Base-by-base conservation (phyloP, 2,888 invertebrate genomes). In the Acleris cristana region DNA sequence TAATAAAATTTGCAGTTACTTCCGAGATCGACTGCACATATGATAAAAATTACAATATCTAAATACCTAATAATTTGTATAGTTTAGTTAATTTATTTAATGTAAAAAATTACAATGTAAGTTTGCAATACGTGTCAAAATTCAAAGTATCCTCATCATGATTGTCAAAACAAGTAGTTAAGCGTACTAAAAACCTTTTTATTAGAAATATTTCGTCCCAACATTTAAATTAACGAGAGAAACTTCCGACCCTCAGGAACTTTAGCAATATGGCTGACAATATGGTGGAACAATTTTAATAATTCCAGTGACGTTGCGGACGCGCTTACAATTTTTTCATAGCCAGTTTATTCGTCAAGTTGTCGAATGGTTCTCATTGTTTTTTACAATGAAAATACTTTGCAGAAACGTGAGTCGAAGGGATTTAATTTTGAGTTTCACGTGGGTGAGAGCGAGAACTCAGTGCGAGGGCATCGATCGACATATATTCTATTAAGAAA, bases 281-380 rank as follows among this genome's bases (percentile, higher is more conserved):
- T 85, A 84, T 84, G 79, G 77, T 72, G 76, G 81, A 88, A 87
- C 85, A 88, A 89, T 89, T 87, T 87, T 86, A 87, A 88, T 87
- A 87, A 85, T 87, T 83, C 80, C 73, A 82, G 78, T 81, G 82
- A 82, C 78, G 79, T 74, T 75, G 75, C 74, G 77, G 75, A 72
- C 73, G 76, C 44, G 51, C 59, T 34, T 69, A 78, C 76, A 75
- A 79, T 82, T 83, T 81, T 82, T 83, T 80, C 79, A 79, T 79
- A 72, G 81, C 81, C 79, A 78, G 75, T 76, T 79, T 75, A 76
- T 75, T 78, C 71, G 69, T 65, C 64, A 74, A 77, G 77, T 80
- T 77, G 72, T 66, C 61, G 72, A 74, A 76, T 79, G 79, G 79
- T 70, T 71, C 71, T 72, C 76, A 77, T 78, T 78, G 78, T 79